Evolutionary conservation across 2,113 vertebrate genomes (phyloP), one percentile per base, ranked within the genome.

Genomic region (Gasterosteus aculeatus): DNA sequence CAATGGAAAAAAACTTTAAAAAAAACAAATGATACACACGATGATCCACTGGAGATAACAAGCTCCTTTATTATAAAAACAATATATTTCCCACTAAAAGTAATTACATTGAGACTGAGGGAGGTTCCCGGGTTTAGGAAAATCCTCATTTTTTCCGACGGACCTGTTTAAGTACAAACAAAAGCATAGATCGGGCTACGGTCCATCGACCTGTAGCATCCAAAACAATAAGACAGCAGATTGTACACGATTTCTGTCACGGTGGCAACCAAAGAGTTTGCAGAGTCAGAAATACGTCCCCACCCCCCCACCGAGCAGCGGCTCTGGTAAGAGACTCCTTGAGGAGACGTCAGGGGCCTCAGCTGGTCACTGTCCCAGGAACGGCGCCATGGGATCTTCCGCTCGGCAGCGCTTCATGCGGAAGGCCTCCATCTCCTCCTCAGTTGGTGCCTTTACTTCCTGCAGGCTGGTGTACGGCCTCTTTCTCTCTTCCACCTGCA

Each of bases 381-480:
- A 99, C 26, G 96, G 95, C 47, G 96, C 96, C 98, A 99, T 99
- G 72, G 98, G 97, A 88, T 99, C 98, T 57, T 99, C 97, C 0
- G 95, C 91, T 22, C 97, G 93, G 85, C 91, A 77, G 1, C 97
- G 93, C 69, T 99, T 99, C 96, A 99, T 99, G 33, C 96, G 95
- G 62, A 97, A 99, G 49, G 98, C 98, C 88, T 99, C 97, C 95
- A 99, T 97, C 88, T 99, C 98, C 88, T 99, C 98, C 83, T 99
- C 98, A 0, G 97, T 97, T 59, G 97, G 97, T 29, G 98, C 97
- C 69, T 95, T 95, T 26, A 93, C 81, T 81, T 98, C 97, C 84
- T 91, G 93, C 0, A 96, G 42, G 78, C 95, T 98, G 90, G 85
- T 95, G 89, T 98, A 99, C 0, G 96, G 96, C 54, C 97, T 93